Evolutionary conservation across 2,888 invertebrate genomes (phyloP).

Genomic region (Sinopyrophorus schimmeli): DNA sequence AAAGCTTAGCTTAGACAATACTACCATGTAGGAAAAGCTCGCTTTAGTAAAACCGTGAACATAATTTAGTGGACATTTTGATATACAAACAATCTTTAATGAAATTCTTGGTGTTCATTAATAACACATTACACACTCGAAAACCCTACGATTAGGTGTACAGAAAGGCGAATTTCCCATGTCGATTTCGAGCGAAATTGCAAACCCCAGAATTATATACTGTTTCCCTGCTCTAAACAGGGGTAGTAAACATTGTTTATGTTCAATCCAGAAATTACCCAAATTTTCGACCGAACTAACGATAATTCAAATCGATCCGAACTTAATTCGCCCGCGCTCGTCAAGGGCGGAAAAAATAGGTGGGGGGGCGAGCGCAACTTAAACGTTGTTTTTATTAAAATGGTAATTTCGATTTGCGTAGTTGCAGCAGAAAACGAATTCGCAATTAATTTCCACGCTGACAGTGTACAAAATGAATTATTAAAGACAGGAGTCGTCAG

Average conservation of each 20-base stretch:
- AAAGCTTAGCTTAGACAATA: no score
- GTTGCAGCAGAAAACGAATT: slow-evolving; percentile 22
- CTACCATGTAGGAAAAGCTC: no score
- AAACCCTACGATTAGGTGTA: slow-evolving; percentile 20
- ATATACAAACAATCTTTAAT: slow-evolving; percentile 67
- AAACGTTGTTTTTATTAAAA: no score
- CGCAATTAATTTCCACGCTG: slow-evolving; percentile 31
- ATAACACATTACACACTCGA: slow-evolving; percentile 61
- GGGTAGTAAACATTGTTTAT: no score
- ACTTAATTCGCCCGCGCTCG: no score
- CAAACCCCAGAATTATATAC: slow-evolving; percentile 38
- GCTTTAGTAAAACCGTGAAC: slow-evolving; percentile 44
- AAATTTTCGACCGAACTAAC: no score
- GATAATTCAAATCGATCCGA: no score
- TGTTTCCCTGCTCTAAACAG: no score
- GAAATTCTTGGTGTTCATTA: slow-evolving; percentile 71
- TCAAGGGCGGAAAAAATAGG: no score
- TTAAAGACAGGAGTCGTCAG: slow-evolving; percentile 41
- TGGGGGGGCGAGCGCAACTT: no score
- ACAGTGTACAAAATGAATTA: slow-evolving; percentile 37
- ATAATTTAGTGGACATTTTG: slow-evolving; percentile 66
- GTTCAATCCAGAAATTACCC: no score
- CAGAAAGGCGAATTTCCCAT: slow-evolving; percentile 32
- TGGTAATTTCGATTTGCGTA: slow-evolving; percentile 12
- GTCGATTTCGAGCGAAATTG: slow-evolving; percentile 32